Base-by-base conservation (phyloP, 2,113 vertebrate genomes). In the Podarcis cretensis region DNA sequence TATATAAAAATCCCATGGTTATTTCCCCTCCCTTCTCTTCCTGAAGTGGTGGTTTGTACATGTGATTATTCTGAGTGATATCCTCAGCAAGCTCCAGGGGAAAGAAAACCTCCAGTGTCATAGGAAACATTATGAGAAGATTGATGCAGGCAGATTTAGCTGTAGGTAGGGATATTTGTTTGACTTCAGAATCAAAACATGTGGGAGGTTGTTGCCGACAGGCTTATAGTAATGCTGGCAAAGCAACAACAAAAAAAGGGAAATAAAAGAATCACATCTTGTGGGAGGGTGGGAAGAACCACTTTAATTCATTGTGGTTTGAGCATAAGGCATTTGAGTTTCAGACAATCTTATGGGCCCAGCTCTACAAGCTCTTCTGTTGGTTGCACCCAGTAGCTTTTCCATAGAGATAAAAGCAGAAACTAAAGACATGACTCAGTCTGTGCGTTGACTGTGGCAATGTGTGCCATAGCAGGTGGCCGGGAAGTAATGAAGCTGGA, bases 141-240 rank as follows among this genome's bases (percentile, higher is more conserved):
- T 84, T 84, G 78, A 76, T 89, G 86, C 84, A 6, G 14, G 86
- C n/a, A 23, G 90, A 76, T 89, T 87, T 75, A 84, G 81, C 87
- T 0, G 18, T 54, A 76, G 90, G 87, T 84, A 0, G 25, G 59
- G 77, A 83, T 89, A 84, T 87, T 88, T 81, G 20, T 88, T 93
- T 86, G 85, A 83, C 85, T 87, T 14, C 0, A 18, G 88, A 91
- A 91, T 87, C 82, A 87, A 83, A 76, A 85, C 91, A 69, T 0
- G 13, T 57, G 75, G 91, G 89, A 91, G 81, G 83, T 40, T 85
- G 83, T 88, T 94, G 86, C 75, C 80, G n/a, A 37, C 82, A 71
- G 84, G 65, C 48, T 65, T 89, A 32, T 63, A 37, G 87, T 77
- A 32, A 63, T 7, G 71, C 74, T 76, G 2, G 18, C 86, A 63